Base-by-base conservation (phyloP, 1,140 invertebrate genomes). In the Zaprionus capensis region DNA sequence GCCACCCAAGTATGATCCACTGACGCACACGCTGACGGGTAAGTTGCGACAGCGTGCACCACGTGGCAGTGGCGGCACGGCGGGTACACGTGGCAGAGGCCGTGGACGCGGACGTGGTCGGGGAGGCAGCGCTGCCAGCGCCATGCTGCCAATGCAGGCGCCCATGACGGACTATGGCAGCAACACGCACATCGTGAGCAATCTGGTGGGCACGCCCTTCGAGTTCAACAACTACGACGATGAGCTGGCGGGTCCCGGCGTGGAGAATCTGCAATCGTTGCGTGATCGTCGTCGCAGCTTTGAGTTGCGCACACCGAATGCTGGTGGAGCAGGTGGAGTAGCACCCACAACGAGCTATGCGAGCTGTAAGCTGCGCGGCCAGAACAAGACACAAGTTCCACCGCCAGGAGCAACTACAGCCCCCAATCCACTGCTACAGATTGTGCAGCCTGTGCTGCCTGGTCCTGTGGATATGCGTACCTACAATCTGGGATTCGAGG, bases 401-500 rank as follows among this genome's bases (percentile, higher is more conserved):
- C 49, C 73, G 20, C 22, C 76, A 5, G 34, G 14, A 26, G 28
- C 46, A 0, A 17, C 41, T 6, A 58, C 56, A 5, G 20, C 78
- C 1, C 59, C 22, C 0, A 86, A 79, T 67, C 74, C 81, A 0
- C 22, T 88, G 22, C 58, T 90, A 22, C 77, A 86, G 12, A 71
- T 65, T 61, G 95, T 96, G 2, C 94, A 95, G 78, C 96, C 96
- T 0, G 93, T 97, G 17, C 82, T 97, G 51, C 97, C 97, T 2
- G 97, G 96, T 2, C 97, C 97, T 0, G 97, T 97, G 2, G 97
- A 97, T 92, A 97, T 97, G 96, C 94, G 97, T 36, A 97, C 97
- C 0, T 97, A 97, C 82, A 96, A 95, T 82, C 94, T 94, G 1
- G 92, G 91, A 53, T 94, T 92, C 83, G 95, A 94, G 91, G 95